Percentiles rank a stretch among this genome's conserved stretches.
Evolutionary conservation across 2,113 vertebrate species (phyloP).

Genomic region (Brachyistius frenatus): DNA sequence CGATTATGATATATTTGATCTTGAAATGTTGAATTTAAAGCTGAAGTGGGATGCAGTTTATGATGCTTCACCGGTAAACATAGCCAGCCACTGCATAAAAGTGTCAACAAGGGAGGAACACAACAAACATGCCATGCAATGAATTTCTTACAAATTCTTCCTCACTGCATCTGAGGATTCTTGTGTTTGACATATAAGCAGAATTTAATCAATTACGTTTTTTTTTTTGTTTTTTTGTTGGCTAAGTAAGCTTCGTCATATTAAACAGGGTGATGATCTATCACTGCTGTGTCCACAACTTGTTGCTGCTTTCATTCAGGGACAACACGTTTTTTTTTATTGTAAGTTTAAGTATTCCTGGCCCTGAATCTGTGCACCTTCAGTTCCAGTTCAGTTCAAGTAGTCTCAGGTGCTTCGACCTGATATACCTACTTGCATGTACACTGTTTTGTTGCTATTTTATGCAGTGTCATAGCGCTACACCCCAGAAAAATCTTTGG

Average conservation of each 20-base stretch:
- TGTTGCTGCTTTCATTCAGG: no score
- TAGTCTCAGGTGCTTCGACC: not conserved
- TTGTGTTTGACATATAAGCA: not conserved
- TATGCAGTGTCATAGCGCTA: not conserved
- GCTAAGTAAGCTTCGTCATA: no score
- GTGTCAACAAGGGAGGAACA: not conserved
- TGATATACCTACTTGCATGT: not conserved
- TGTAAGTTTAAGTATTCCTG: no score
- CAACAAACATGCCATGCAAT: not conserved
- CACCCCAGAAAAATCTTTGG: not conserved
- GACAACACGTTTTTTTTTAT: no score
- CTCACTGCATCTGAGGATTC: not conserved
- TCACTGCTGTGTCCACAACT: no score
- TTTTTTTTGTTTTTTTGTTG: not conserved
- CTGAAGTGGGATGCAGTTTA: conserved; percentile 2
- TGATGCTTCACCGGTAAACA: conserved; percentile 2
- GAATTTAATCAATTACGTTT: not conserved
- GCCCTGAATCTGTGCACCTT: no score
- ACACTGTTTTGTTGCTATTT: not conserved
- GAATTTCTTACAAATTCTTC: not conserved
- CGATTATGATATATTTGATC: conserved; percentile 4
- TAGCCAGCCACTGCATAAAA: not conserved
- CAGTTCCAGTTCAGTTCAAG: not conserved
- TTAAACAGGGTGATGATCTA: no score
- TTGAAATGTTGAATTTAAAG: conserved; percentile 22